Percentiles rank a stretch among this genome's conserved stretches.
phyloP scores from a whole-genome alignment of 1,140 invertebrate genomes.

The Idris sp. region DNA sequence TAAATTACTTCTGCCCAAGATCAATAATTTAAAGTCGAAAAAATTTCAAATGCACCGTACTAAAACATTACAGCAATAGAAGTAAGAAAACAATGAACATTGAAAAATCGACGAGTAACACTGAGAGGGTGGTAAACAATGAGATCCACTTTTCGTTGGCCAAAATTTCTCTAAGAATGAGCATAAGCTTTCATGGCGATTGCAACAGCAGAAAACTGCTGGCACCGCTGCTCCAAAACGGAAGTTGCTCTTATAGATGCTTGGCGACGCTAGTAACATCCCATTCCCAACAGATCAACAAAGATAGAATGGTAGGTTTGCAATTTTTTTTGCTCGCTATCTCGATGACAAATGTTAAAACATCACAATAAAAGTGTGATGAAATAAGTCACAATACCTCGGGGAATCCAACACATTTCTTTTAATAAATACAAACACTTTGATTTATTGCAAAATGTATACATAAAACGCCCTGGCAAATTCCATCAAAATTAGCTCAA shows the following conservation, averaged over 20 bases:
- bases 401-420: too few species aligned
- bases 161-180: conserved; percentile 54
- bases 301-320: conserved; percentile 36
- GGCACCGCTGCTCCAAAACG: conserved; percentile 47
- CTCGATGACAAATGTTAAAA: conserved; percentile 30
- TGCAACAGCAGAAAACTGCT: conserved; percentile 49
- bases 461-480: too few species aligned
- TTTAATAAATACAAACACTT: too few species aligned
- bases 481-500: too few species aligned
- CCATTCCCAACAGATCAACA: conserved; percentile 36
- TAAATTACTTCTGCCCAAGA: too few species aligned
- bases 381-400: conserved; percentile 19
- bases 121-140: conserved; percentile 42
- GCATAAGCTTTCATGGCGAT: conserved; percentile 57
- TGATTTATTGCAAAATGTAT: too few species aligned
- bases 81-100: conserved; percentile 32
- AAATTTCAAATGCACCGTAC: neutral
- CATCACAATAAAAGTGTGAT: conserved; percentile 7
- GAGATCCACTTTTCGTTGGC: conserved; percentile 40
- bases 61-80: conserved; percentile 11
- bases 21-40: too few species aligned
- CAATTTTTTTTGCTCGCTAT: conserved; percentile 6
- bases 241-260: conserved; percentile 55
- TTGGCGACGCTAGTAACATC: conserved; percentile 48
- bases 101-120: conserved; percentile 41